phyloP scores from a whole-genome alignment of 2,113 vertebrate species.

The Pipa parva region DNA sequence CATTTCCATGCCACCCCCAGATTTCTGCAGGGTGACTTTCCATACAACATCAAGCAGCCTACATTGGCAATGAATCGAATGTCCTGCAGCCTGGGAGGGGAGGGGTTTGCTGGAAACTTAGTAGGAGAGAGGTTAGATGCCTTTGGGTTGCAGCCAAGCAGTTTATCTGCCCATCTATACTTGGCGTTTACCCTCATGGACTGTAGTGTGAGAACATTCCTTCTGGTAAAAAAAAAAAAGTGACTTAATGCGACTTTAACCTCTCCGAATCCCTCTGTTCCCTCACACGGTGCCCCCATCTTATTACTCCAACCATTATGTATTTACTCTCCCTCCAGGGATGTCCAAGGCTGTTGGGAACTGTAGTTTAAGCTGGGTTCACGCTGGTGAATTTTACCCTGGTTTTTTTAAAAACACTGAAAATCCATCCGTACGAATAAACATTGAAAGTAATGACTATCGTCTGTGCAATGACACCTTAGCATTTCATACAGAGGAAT shows the following conservation, averaged over 20 bases:
- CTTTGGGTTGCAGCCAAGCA: slow-evolving; percentile 24
- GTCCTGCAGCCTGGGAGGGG: slow-evolving; percentile 1
- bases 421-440: too few relatives aligned
- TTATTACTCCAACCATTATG: neutral
- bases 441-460: too few relatives aligned
- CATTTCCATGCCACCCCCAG: too few relatives aligned
- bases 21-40: neutral
- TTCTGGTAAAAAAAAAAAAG: slow-evolving; percentile 6
- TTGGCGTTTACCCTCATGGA: slow-evolving; percentile 37
- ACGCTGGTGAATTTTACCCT: too few relatives aligned
- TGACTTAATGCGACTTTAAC: slow-evolving; percentile 31
- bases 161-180: slow-evolving; percentile 40
- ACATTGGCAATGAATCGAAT: neutral
- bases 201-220: slow-evolving; percentile 38
- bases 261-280: neutral
- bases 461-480: too few relatives aligned
- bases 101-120: neutral
- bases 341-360: too few relatives aligned
- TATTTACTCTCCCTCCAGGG: neutral
- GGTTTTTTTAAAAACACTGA: too few relatives aligned
- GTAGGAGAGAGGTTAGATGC: slow-evolving; percentile 26
- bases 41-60: neutral
- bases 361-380: too few relatives aligned
- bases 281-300: neutral
- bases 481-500: too few relatives aligned